These are phyloP conservation scores for Cataglyphis cursor DNA, from an alignment of 2,888 invertebrate genomes.

Conservation along the genomic window DNA sequence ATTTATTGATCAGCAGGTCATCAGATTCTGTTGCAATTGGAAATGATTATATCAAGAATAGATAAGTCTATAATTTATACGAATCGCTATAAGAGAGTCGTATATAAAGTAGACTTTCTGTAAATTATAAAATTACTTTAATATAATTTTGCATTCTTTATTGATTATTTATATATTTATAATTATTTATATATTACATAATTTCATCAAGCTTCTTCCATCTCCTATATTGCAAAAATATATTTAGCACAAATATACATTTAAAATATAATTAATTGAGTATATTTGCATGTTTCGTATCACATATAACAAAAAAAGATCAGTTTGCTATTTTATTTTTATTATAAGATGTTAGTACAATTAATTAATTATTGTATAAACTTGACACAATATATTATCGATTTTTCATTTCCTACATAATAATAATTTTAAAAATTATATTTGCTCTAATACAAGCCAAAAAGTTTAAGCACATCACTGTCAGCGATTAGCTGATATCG, in stretches of 20 bases:
- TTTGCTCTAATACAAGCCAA: not conserved
- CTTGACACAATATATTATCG: not conserved
- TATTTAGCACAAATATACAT: not conserved
- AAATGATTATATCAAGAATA: not conserved
- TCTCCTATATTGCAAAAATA: not conserved
- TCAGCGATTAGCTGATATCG: not conserved
- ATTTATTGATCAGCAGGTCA: not conserved
- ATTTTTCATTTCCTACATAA: not conserved
- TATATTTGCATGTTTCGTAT: not conserved
- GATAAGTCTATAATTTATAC: not conserved
- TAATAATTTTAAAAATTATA: not conserved
- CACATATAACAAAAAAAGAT: not conserved
- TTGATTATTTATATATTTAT: not conserved
- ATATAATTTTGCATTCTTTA: not conserved
- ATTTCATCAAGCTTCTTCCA: not conserved
- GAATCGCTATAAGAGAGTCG: not conserved
- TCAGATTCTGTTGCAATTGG: not conserved
- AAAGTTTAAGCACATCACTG: not conserved
- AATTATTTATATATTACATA: not conserved
- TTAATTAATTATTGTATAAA: not conserved
- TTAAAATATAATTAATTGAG: not conserved
- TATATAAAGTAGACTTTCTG: not conserved
- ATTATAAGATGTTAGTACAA: not conserved
- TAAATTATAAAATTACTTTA: not conserved
- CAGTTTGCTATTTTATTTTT: not conserved